These are phyloP conservation scores for Pilophorus perplexus DNA, from an alignment of 2,888 invertebrate genomes.

Conservation along the genomic window DNA sequence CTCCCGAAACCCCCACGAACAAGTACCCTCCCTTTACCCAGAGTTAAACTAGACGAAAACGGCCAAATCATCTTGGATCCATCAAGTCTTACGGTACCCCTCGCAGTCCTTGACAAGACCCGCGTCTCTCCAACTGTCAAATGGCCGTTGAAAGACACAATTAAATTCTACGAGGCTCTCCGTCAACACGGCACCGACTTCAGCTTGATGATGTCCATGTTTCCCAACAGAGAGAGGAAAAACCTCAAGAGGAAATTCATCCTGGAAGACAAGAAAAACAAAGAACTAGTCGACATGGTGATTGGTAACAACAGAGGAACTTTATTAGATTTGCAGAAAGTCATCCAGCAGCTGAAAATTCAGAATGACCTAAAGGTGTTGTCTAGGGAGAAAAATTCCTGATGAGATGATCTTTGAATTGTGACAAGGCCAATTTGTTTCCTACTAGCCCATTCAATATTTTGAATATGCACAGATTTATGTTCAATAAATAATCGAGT, in stretches of 20 bases:
- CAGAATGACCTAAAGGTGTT: not conserved
- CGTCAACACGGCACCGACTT: slow-evolving; percentile 92
- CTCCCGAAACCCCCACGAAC: not conserved
- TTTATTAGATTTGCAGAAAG: no score
- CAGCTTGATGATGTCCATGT: slow-evolving; percentile 74
- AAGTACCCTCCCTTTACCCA: not conserved
- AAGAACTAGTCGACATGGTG: slow-evolving; percentile 70
- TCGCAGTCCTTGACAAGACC: no score
- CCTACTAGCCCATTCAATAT: no score
- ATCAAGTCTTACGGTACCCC: not conserved
- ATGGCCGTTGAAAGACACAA: slow-evolving; percentile 61
- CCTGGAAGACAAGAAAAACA: slow-evolving; percentile 79
- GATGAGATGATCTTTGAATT: no score
- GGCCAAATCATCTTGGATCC: slow-evolving; percentile 10
- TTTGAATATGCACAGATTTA: no score
- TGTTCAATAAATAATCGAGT: no score
- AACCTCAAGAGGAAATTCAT: slow-evolving; percentile 92
- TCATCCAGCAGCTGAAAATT: not conserved
- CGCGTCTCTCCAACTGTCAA: not conserved
- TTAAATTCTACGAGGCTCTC: slow-evolving; percentile 87
- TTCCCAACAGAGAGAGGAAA: slow-evolving; percentile 72
- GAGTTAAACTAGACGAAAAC: not conserved
- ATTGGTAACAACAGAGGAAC: no score
- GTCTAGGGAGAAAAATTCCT: no score
- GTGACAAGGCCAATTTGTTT: no score